Evolutionary conservation across 1,140 invertebrate species (phyloP), one percentile per base, ranked within the genome.

Genomic region (Drosophila virilis): DNA sequence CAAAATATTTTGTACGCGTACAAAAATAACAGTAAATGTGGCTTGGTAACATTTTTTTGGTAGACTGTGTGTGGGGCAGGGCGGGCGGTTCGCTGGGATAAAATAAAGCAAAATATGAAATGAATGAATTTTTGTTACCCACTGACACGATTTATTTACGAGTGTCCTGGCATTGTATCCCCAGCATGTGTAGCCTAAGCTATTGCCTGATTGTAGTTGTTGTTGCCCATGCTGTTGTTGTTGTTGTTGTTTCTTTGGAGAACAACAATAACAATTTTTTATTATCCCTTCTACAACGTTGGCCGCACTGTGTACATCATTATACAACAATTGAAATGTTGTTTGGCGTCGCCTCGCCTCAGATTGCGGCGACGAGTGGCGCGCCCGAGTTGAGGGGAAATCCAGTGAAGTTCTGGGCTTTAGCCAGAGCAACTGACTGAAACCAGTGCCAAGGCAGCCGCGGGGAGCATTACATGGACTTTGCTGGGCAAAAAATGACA

Each of bases 61-160:
- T 65, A 67, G 60, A 43, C 46, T 51, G 73, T 17, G 13, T 57
- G 28, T 75, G 37, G 28, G 40, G 40, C 6, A 10, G 12, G 12
- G 8, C 2, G 22, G 22, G 22, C 2, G 3, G 22, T 0, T 22
- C 22, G 22, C 55, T 9, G 17, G 52, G 48, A 64, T 52, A 43
- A 64, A 62, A 48, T 57, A 74, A 62, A 77, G 60, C 66, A 73
- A 79, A 89, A 88, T 88, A 88, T 88, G 83, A 88, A 89, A 89
- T 89, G 84, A 88, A 88, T 89, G 83, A 88, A 88, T 89, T 86
- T 86, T 89, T 88, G 79, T 88, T 88, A 89, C 83, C 83, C 83
- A 89, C 83, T 88, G 83, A 89, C 83, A 88, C 83, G 84, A 88
- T 88, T 88, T 88, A 88, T 88, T 88, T 88, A 88, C 84, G 84